These are phyloP conservation scores for Symphodus melops DNA, from an alignment of 2,113 vertebrate genomes.

Conservation along the genomic window DNA sequence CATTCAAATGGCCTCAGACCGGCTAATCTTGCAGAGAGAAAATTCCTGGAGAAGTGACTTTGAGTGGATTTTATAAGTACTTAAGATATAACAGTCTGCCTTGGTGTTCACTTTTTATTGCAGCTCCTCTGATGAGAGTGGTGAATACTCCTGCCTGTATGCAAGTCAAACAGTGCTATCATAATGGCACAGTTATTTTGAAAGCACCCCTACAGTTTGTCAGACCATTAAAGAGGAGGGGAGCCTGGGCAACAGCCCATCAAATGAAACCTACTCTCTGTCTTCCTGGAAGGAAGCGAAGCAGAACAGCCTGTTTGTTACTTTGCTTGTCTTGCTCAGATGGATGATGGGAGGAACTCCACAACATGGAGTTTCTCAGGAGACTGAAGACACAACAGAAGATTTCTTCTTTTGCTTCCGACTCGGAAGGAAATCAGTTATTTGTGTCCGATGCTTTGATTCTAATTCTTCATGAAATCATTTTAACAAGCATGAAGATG, in stretches of 20 bases:
- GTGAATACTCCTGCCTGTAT: constrained; percentile 52
- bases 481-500: constrained; percentile 44
- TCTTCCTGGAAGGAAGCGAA: constrained; percentile 65
- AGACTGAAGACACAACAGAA: constrained; percentile 54
- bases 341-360: constrained; percentile 62
- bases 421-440: constrained; percentile 60
- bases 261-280: constrained; percentile 74
- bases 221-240: constrained; percentile 66
- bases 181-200: constrained; percentile 72
- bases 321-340: constrained; percentile 62
- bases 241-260: constrained; percentile 71
- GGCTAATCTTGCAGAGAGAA: constrained; percentile 77
- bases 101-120: constrained; percentile 51
- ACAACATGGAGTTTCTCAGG: constrained; percentile 56
- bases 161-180: constrained; percentile 62
- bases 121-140: constrained; percentile 53
- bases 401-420: constrained; percentile 45
- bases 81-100: constrained; percentile 71
- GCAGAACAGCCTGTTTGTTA: constrained; percentile 73
- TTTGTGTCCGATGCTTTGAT: constrained; percentile 54
- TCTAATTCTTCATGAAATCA: constrained; percentile 34
- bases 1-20: constrained; percentile 73
- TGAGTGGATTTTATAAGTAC: constrained; percentile 76
- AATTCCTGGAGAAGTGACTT: constrained; percentile 73
- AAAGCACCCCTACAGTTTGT: constrained; percentile 67